phyloP scores from a whole-genome alignment of 1,140 invertebrate species.

The Coenobita brevimanus region DNA sequence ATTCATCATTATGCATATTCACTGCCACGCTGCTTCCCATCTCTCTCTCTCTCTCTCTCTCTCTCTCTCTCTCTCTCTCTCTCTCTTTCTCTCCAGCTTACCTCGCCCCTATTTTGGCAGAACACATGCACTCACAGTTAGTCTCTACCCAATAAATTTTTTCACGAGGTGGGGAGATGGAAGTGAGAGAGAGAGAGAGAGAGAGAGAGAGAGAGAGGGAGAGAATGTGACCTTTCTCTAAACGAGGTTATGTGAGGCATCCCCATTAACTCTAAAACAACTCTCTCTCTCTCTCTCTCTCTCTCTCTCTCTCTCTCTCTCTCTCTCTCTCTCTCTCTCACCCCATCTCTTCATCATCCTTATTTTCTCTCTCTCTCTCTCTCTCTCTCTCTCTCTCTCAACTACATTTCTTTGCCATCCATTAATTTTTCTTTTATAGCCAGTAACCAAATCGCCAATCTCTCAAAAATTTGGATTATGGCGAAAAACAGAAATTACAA shows the following conservation, averaged over 20 bases:
- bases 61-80: conserved; percentile 7
- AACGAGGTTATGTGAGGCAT: too few species aligned
- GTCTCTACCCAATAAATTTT: too few species aligned
- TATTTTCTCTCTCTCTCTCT: neutral
- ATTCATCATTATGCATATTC: neutral
- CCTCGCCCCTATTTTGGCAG: too few species aligned
- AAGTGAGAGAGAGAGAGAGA: too few species aligned
- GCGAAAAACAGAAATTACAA: too few species aligned
- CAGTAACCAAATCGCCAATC: too few species aligned
- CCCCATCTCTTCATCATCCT: neutral
- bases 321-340: conserved; percentile 3
- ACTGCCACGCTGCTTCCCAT: neutral
- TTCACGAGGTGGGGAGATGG: too few species aligned
- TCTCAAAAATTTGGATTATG: too few species aligned
- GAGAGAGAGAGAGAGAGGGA: too few species aligned
- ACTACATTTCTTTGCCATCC: neutral
- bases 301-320: neutral
- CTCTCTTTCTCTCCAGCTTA: conserved; percentile 3
- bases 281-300: conserved; percentile 2
- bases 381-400: neutral
- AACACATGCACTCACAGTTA: too few species aligned
- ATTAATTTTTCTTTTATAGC: neutral
- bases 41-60: conserved; percentile 7
- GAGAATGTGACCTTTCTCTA: too few species aligned
- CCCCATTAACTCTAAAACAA: too few species aligned